Conservation (phyloP, 1,140 invertebrate species). For the Anastrepha obliqua region DNA sequence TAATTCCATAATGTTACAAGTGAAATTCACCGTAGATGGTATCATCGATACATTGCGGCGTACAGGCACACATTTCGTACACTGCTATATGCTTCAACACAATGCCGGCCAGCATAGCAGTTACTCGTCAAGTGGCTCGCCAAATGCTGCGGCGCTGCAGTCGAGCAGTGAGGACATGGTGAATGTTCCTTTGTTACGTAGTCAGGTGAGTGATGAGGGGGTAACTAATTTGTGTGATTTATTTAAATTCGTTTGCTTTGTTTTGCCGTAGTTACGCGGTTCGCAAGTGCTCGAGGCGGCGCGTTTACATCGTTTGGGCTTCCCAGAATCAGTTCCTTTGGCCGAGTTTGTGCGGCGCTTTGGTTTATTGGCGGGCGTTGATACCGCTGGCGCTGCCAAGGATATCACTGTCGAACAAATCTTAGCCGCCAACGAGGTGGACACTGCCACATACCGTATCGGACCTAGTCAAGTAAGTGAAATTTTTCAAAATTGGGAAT, state of each 20-base stretch:
- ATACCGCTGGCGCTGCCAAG: conserved; percentile 78
- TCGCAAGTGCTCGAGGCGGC: conserved; percentile 92
- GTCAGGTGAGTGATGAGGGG: conserved; percentile 79
- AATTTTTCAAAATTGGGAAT: background rate
- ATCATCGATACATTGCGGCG: conserved; percentile 90
- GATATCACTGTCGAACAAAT: conserved; percentile 85
- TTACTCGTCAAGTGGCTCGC: conserved; percentile 65
- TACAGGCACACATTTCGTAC: conserved; percentile 89
- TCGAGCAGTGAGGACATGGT: conserved; percentile 80
- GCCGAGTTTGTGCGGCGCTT: conserved; percentile 87
- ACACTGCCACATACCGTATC: conserved; percentile 89
- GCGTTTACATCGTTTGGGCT: conserved; percentile 93
- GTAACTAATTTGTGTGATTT: background rate
- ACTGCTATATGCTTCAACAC: conserved; percentile 90
- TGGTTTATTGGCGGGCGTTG: conserved; percentile 67
- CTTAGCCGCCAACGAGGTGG: conserved; percentile 89
- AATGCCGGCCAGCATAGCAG: conserved; percentile 78
- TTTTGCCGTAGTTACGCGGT: conserved; percentile 81
- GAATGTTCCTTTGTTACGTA: conserved; percentile 90
- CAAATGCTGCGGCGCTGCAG: conserved; percentile 61
- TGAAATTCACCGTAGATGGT: conserved; percentile 93
- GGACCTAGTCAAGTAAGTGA: conserved; percentile 91
- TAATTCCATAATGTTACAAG: conserved; percentile 91
- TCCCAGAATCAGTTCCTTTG: conserved; percentile 91
- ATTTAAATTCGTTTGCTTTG: background rate